Evolutionary conservation across 64 coral and sea anemone genomes (phyloP), one percentile per base, ranked within the genome.

Genomic region (Trachythela sp.): DNA sequence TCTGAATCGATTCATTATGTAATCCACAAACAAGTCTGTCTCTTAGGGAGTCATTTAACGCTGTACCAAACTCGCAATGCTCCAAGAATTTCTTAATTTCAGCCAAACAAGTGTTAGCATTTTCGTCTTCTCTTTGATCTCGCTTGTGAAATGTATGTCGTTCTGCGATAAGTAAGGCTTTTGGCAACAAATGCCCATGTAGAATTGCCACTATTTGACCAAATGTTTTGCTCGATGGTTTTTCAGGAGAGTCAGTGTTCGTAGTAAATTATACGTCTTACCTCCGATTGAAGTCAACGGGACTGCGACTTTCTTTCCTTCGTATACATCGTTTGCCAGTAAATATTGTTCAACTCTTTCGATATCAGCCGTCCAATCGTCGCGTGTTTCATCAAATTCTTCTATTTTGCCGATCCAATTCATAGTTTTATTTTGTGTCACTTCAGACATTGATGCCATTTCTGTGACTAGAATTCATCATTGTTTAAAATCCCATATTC

Each of bases 231-330:
- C 41, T 60, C 31, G 77, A 90, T 64, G 80, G 83, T 58, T 90
- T 90, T 2, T 18, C 72, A 84, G 77, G 88, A 38, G 76, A 0
- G 37, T n/a, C 8, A 90, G 76, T 18, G 84, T 85, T 39, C 58
- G 89, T 32, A 90, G 54, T 26, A 90, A 85, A n/a, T 56, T 30
- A 48, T 85, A 91, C 34, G 40, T 45, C 36, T 85, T 91, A 83
- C 27, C 43, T n/a, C 88, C 41, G 45, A 48, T 38, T 13, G 13
- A 27, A 17, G 9, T 85, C 18, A 40, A 31, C 40, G 48, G 26
- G 3, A 18, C 24, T 15, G 48, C 38, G 37, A 85, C 48, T 9
- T 7, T 40, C 24, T 48, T 48, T 31, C 48, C 84, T 36, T 85
- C 84, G 84, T 26, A 14, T 48, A 48, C 26, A 41, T 20, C 32